Percentiles rank a stretch among this genome's conserved stretches.
phyloP scores from a whole-genome alignment of 2,113 vertebrate species.

The Bos indicus region DNA sequence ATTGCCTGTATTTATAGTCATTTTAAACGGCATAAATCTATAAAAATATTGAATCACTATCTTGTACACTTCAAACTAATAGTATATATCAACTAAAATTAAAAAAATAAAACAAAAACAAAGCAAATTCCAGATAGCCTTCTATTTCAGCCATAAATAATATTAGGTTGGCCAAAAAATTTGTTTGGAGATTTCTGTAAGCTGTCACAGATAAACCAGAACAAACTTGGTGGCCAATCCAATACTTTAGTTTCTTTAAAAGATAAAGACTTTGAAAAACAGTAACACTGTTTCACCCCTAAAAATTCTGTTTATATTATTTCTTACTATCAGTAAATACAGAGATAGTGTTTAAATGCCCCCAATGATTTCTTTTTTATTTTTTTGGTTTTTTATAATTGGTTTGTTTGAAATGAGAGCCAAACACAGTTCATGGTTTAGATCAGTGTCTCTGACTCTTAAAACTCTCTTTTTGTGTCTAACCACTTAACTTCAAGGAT shows the following conservation, averaged over 20 bases:
- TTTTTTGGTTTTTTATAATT: background rate
- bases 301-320: background rate
- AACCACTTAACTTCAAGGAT: background rate
- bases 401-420: background rate
- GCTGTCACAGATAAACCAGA: background rate
- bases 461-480: background rate
- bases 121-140: background rate
- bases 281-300: background rate
- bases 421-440: background rate
- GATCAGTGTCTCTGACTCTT: background rate
- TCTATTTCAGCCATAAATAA: background rate
- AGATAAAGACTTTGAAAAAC: background rate
- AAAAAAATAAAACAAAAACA: background rate
- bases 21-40: background rate
- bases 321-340: background rate
- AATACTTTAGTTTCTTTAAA: background rate
- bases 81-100: background rate
- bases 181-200: background rate
- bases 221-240: background rate
- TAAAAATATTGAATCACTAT: background rate
- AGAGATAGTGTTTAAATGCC: background rate
- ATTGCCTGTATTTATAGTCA: background rate
- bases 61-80: background rate
- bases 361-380: background rate
- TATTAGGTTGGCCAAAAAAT: background rate